Conservation (phyloP, 2,888 invertebrate species). For the Sisyra terminalis region DNA sequence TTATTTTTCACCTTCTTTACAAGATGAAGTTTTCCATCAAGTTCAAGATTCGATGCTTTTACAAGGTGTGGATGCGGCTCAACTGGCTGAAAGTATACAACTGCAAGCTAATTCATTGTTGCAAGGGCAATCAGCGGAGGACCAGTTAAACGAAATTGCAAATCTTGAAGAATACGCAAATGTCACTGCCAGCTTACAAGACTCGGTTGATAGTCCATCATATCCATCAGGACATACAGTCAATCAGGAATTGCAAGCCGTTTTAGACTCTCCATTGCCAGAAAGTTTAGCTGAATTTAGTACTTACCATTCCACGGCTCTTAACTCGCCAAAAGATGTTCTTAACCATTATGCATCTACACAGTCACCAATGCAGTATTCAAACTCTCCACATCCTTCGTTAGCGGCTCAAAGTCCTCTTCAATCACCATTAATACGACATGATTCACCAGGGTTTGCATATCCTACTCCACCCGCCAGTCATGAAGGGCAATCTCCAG, state of each 20-base stretch:
- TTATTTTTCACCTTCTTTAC: conserved; percentile 45
- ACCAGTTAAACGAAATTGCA: conserved; percentile 44
- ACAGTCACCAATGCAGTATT: conserved; percentile 25
- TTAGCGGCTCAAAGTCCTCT: conserved; percentile 39
- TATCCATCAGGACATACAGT: conserved; percentile 32
- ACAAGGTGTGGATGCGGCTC: conserved; percentile 46
- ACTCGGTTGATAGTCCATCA: conserved; percentile 32
- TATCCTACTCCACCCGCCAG: conserved; percentile 82
- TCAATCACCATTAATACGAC: conserved; percentile 41
- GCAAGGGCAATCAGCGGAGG: conserved; percentile 41
- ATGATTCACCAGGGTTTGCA: conserved; percentile 58
- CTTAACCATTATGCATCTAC: conserved; percentile 20
- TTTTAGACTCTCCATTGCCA: conserved; percentile 60
- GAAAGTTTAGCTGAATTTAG: conserved; percentile 71
- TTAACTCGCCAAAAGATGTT: conserved; percentile 27
- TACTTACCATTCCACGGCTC: conserved; percentile 45
- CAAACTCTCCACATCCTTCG: conserved; percentile 18
- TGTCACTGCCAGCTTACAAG: conserved; percentile 37
- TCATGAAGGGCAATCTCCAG: conserved; percentile 61
- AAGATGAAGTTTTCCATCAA: conserved; percentile 63
- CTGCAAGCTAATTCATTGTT: conserved; percentile 31
- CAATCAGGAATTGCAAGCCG: conserved; percentile 57
- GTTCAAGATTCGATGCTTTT: conserved; percentile 52
- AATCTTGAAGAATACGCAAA: conserved; percentile 44
- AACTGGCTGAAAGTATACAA: conserved; percentile 27